Conservation (phyloP, 2,113 vertebrate genomes). For the Diphyllodes magnificus region DNA sequence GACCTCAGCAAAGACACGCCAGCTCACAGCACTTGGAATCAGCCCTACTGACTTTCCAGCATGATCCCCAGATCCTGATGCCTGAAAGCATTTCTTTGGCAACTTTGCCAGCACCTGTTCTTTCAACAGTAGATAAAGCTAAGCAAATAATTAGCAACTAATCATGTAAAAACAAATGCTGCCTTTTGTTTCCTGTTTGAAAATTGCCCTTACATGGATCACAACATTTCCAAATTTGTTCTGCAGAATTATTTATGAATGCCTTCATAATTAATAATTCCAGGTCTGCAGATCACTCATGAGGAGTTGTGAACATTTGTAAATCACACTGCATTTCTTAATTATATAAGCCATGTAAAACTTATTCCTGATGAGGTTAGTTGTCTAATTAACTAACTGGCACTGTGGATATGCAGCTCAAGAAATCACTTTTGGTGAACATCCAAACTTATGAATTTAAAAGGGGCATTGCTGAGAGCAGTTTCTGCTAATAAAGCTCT, state of each 20-base stretch:
- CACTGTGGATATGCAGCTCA: not conserved
- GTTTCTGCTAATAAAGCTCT: not conserved
- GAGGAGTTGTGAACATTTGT: not conserved
- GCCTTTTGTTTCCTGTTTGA: conserved; percentile 38
- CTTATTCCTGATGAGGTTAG: conserved; percentile 10
- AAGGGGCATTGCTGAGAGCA: not conserved
- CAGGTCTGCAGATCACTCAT: conserved; percentile 3
- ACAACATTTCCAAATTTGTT: conserved; percentile 16
- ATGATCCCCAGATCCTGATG: not conserved
- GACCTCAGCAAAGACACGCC: not conserved
- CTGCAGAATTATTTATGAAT: conserved; percentile 36
- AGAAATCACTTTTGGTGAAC: not conserved
- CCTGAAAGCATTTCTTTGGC: not conserved
- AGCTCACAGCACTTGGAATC: not conserved
- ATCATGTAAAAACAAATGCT: conserved; percentile 6
- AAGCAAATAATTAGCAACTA: conserved; percentile 21
- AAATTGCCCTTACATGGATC: not conserved
- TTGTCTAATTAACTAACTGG: conserved; percentile 19
- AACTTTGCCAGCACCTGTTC: not conserved
- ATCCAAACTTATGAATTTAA: not conserved
- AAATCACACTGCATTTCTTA: conserved; percentile 11
- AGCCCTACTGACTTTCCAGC: not conserved
- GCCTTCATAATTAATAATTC: conserved; percentile 32
- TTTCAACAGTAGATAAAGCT: not conserved
- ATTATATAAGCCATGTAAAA: conserved; percentile 4